Percentiles rank a stretch among this genome's conserved stretches.
These are phyloP conservation scores for Brachionichthys hirsutus DNA, from an alignment of 2,113 vertebrate species.

Conservation along the genomic window DNA sequence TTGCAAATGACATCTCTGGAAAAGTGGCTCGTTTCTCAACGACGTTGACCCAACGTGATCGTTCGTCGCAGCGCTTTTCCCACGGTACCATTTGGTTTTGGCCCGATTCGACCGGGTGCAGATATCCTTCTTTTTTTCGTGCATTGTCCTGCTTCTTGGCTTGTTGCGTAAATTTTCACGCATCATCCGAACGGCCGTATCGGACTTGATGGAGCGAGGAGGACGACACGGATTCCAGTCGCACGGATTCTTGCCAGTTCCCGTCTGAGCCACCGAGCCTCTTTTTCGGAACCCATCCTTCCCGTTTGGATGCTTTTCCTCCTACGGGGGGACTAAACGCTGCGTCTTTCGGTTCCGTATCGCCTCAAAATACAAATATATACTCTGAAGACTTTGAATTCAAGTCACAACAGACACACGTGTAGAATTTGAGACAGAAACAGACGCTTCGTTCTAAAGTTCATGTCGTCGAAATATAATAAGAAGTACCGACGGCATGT, in stretches of 20 bases:
- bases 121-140: constrained; percentile 34
- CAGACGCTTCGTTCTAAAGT: not conserved
- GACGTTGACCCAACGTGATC: too few relatives aligned
- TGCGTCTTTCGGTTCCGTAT: too few relatives aligned
- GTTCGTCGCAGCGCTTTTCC: not conserved
- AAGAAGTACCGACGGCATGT: not conserved
- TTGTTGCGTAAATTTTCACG: constrained; percentile 69
- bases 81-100: constrained; percentile 15
- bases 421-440: not conserved
- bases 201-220: constrained; percentile 66
- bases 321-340: not conserved
- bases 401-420: not conserved
- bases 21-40: not conserved
- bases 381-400: not conserved
- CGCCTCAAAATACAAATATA: not conserved
- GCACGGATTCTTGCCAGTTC: constrained; percentile 42
- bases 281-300: constrained; percentile 21
- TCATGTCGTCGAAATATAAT: not conserved
- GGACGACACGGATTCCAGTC: constrained; percentile 56
- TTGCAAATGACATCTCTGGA: constrained; percentile 38
- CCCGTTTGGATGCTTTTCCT: constrained; percentile 8
- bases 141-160: constrained; percentile 37
- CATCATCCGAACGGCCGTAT: constrained; percentile 61
- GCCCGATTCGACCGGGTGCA: not conserved
- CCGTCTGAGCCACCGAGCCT: constrained; percentile 14